Conservation (phyloP, 2,797 vertebrate genomes). For the Trachops cirrhosus region DNA sequence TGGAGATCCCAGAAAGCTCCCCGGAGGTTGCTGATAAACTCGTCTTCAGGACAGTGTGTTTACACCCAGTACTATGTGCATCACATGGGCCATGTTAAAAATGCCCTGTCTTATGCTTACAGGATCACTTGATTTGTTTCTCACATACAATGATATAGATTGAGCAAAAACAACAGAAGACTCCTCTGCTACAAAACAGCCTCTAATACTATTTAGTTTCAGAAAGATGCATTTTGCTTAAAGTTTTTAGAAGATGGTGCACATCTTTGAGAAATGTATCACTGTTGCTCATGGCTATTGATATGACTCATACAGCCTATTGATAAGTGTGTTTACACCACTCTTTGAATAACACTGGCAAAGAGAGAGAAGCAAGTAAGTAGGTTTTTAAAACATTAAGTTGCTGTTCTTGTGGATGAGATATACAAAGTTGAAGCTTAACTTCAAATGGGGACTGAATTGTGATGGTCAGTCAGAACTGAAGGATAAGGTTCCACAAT, state of each 20-base stretch:
- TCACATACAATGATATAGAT: background rate
- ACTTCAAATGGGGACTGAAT: conserved; percentile 45
- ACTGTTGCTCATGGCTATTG: conserved; percentile 73
- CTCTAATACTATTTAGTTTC: background rate
- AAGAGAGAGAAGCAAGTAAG: conserved; percentile 39
- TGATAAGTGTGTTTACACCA: conserved; percentile 47
- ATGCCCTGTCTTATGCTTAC: background rate
- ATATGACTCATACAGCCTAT: conserved; percentile 77
- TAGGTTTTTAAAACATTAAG: conserved; percentile 41
- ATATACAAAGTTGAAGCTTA: background rate
- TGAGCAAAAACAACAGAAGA: background rate
- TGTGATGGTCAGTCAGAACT: background rate
- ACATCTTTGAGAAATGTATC: conserved; percentile 44
- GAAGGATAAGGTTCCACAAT: background rate
- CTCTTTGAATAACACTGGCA: conserved; percentile 75
- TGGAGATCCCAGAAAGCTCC: background rate
- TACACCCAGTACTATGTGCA: background rate
- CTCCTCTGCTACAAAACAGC: background rate
- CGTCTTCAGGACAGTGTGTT: background rate
- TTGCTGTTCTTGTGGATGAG: conserved; percentile 21
- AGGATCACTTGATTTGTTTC: background rate
- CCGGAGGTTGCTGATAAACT: background rate
- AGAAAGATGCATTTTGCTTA: conserved; percentile 53
- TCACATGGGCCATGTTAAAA: background rate
- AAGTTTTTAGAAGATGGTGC: background rate